These are phyloP conservation scores for Oncorhynchus tshawytscha DNA, from an alignment of 2,113 vertebrate genomes.

Conservation along the genomic window DNA sequence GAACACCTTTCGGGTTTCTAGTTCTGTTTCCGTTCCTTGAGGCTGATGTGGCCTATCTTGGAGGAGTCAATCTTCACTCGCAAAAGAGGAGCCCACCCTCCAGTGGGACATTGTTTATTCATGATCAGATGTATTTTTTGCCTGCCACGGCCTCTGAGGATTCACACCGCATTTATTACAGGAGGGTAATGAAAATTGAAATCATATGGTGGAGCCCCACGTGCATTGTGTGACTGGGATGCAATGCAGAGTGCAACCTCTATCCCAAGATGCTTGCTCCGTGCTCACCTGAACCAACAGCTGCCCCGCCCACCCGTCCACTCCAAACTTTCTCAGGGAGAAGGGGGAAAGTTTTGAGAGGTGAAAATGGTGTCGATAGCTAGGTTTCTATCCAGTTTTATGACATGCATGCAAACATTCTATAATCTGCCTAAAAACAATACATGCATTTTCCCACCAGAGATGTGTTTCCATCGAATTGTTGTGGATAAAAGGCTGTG, in stretches of 20 bases:
- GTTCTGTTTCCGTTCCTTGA: slow-evolving; percentile 68
- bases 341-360: slow-evolving; percentile 12
- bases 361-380: neutral
- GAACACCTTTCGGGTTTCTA: slow-evolving; percentile 49
- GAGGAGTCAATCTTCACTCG: slow-evolving; percentile 75
- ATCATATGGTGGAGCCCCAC: slow-evolving; percentile 59
- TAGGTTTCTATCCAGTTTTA: too few relatives aligned
- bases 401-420: too few relatives aligned
- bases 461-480: too few relatives aligned
- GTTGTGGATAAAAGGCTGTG: too few relatives aligned
- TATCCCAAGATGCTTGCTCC: slow-evolving; percentile 28
- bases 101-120: slow-evolving; percentile 74
- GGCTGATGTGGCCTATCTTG: slow-evolving; percentile 72
- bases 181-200: slow-evolving; percentile 72
- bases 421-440: too few relatives aligned
- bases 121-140: slow-evolving; percentile 77
- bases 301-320: slow-evolving; percentile 10
- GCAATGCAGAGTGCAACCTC: slow-evolving; percentile 48
- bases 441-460: too few relatives aligned
- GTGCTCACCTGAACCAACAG: too few relatives aligned
- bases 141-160: slow-evolving; percentile 65
- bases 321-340: slow-evolving; percentile 18
- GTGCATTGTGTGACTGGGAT: slow-evolving; percentile 60
- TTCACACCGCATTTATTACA: slow-evolving; percentile 70
- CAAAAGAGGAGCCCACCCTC: slow-evolving; percentile 69